A percentile compares a stretch with the other conserved stretches of the same genome.
These are phyloP conservation scores for Drosophila pectinifera DNA, from an alignment of 1,140 invertebrate species.

Conservation along the genomic window DNA sequence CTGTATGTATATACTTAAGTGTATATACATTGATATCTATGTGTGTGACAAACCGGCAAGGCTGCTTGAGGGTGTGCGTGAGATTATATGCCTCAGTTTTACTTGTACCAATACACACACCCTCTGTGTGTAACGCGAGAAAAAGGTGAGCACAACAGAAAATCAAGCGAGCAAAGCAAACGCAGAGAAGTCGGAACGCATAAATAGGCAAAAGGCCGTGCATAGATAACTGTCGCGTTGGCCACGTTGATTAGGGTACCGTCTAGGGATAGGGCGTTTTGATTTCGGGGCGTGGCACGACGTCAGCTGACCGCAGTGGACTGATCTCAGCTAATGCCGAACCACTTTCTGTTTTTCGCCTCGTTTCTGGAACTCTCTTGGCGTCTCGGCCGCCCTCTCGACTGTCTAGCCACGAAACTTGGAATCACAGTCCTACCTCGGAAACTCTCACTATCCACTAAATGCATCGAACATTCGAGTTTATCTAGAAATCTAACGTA, in stretches of 20 bases:
- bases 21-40: constrained; percentile 1
- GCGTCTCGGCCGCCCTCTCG: not conserved
- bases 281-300: constrained; percentile 28
- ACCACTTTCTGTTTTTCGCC: constrained; percentile 30
- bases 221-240: constrained; percentile 25
- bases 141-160: constrained; percentile 81
- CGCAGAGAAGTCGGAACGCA: constrained; percentile 7
- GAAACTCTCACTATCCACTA: not conserved
- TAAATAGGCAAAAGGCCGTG: constrained; percentile 6
- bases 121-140: constrained; percentile 50
- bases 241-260: constrained; percentile 18
- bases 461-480: not conserved
- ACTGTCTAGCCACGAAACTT: constrained; percentile 22
- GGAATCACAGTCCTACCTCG: constrained; percentile 7
- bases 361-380: constrained; percentile 33
- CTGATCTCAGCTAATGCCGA: constrained; percentile 4
- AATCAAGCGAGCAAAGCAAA: constrained; percentile 65
- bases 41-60: constrained; percentile 66
- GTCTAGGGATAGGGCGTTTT: constrained; percentile 6
- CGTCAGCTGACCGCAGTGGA: constrained; percentile 27
- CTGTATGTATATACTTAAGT: constrained; percentile 1
- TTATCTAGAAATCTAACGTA: no score
- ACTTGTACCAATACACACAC: constrained; percentile 23
- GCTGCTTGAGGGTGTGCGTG: constrained; percentile 31
- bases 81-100: constrained; percentile 34